Conservation (phyloP, 1,140 invertebrate genomes). For the Diorhabda sublineata region DNA sequence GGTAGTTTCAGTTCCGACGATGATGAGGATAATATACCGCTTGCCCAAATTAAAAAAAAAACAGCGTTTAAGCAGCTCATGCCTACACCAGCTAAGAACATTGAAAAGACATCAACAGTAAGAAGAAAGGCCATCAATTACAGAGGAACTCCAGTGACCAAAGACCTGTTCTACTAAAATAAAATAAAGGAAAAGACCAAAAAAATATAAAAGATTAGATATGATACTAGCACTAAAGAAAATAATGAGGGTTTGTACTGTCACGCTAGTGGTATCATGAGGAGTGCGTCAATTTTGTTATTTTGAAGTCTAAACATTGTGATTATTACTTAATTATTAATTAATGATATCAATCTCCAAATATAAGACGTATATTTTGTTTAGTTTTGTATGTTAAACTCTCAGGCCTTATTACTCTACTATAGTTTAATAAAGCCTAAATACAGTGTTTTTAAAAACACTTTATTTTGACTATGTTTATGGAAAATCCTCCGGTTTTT, state of each 20-base stretch:
- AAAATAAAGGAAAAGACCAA: neutral
- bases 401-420: neutral
- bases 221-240: no score
- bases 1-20: neutral
- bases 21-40: constrained; percentile 3
- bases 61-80: neutral
- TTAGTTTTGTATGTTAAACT: neutral
- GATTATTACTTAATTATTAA: neutral
- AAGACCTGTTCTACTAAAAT: neutral
- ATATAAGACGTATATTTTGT: neutral
- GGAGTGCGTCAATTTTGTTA: constrained; percentile 1
- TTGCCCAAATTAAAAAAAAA: constrained; percentile 4
- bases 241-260: no score
- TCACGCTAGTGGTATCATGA: neutral
- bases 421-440: neutral
- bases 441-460: constrained; percentile 1
- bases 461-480: neutral
- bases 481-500: neutral
- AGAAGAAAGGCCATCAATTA: constrained; percentile 1
- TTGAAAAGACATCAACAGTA: constrained; percentile 2
- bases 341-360: no score
- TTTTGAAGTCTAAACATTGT: neutral
- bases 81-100: neutral
- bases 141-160: constrained; percentile 3
- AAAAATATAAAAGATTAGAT: no score